These are phyloP conservation scores for Malaclemys terrapin DNA, from an alignment of 2,113 vertebrate species.

Conservation along the genomic window DNA sequence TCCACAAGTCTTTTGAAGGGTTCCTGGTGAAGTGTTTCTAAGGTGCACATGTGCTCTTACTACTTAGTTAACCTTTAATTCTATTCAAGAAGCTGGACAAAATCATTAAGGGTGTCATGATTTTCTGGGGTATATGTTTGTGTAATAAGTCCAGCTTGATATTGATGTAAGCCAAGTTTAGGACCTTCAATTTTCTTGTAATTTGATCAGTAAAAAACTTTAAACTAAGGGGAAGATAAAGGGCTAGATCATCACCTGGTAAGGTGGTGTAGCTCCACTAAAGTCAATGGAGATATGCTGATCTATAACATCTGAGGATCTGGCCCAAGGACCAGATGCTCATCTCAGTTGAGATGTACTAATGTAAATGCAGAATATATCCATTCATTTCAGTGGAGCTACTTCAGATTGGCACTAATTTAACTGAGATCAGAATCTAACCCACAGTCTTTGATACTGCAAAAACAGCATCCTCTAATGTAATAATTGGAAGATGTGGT, in stretches of 20 bases:
- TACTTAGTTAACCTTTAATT: neutral
- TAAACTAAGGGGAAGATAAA: neutral
- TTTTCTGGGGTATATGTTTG: neutral
- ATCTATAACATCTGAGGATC: too few relatives aligned
- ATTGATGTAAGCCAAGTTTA: neutral
- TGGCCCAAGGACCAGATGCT: neutral
- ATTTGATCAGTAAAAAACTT: neutral
- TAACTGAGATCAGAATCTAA: neutral
- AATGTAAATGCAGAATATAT: neutral
- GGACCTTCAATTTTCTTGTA: neutral
- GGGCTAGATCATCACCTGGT: too few relatives aligned
- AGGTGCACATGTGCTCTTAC: neutral
- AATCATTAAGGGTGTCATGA: too few relatives aligned
- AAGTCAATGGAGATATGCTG: too few relatives aligned
- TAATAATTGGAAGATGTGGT: neutral
- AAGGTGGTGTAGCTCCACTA: too few relatives aligned
- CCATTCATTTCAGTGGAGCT: rapidly evolving
- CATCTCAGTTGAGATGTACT: neutral
- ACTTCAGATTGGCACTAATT: neutral
- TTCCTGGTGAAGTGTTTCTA: neutral
- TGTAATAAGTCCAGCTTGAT: neutral
- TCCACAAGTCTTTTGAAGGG: too few relatives aligned
- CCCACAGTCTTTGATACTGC: neutral
- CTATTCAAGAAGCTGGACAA: too few relatives aligned
- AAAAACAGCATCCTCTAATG: neutral